Percentiles rank a stretch among this genome's conserved stretches.
phyloP scores from a whole-genome alignment of 1,140 invertebrate genomes.

The Listronotus oregonensis region DNA sequence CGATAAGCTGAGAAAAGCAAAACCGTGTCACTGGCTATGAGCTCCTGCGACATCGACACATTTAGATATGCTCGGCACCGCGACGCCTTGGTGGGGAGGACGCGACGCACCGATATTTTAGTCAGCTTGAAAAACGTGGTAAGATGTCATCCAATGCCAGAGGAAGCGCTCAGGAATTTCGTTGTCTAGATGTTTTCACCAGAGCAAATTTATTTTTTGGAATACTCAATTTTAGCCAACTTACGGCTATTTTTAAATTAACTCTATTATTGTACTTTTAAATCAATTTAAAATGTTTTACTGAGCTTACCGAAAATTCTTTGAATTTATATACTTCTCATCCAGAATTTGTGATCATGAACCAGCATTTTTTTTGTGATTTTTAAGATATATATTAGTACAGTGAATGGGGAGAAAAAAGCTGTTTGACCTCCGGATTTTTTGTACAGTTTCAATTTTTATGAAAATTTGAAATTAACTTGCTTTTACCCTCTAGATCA shows the following conservation, averaged over 20 bases:
- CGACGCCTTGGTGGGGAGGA: slow-evolving; percentile 8
- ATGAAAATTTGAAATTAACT: too few species aligned
- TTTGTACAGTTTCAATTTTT: too few species aligned
- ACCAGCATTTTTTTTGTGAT: too few species aligned
- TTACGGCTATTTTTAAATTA: not conserved
- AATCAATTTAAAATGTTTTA: too few species aligned
- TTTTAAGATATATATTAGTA: too few species aligned
- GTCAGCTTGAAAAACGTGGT: not conserved
- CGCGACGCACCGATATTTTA: slow-evolving; percentile 14
- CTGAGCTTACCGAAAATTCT: too few species aligned
- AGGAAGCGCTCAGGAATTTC: slow-evolving; percentile 19
- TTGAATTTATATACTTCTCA: too few species aligned
- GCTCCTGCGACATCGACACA: slow-evolving; percentile 39
- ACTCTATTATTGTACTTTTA: not conserved
- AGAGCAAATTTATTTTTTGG: too few species aligned
- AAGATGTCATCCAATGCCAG: slow-evolving; percentile 18
- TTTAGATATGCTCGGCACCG: slow-evolving; percentile 48
- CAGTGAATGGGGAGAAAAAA: too few species aligned
- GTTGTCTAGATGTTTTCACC: slow-evolving; percentile 1
- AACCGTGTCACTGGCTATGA: slow-evolving; percentile 28
- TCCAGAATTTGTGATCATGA: too few species aligned
- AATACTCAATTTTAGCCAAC: not conserved
- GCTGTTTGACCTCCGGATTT: too few species aligned
- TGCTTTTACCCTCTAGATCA: too few species aligned
- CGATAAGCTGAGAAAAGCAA: slow-evolving; percentile 9